A percentile compares a stretch with the other conserved stretches of the same genome.
Evolutionary conservation across 2,888 invertebrate genomes (phyloP).

Genomic region (Hetaerina titia): DNA sequence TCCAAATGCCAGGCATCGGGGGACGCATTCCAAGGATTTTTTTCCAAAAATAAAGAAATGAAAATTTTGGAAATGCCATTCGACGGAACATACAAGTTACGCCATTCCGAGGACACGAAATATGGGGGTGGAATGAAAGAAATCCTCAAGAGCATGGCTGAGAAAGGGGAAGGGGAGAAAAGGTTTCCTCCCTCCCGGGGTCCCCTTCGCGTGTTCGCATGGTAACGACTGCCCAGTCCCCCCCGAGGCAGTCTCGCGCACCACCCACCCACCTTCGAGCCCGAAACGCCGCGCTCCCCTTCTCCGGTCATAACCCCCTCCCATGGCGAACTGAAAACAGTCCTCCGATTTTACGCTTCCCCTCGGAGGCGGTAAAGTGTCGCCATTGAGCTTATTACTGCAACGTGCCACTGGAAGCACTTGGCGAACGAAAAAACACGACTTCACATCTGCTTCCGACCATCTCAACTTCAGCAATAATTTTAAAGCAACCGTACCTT

Average conservation of each 20-base stretch:
- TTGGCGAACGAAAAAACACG: background rate
- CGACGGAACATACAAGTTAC: background rate
- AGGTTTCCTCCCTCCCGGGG: background rate
- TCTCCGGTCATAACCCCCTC: no score
- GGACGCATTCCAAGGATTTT: background rate
- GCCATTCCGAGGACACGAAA: background rate
- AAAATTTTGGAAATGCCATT: background rate
- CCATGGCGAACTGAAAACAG: background rate
- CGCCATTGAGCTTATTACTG: background rate
- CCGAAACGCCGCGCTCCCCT: background rate
- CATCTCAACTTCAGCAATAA: background rate
- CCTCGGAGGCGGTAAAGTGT: background rate
- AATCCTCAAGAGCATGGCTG: background rate
- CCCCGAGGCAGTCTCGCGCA: background rate
- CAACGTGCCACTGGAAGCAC: background rate
- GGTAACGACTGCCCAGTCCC: background rate
- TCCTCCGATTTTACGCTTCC: background rate
- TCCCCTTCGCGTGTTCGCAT: background rate
- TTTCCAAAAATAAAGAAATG: background rate
- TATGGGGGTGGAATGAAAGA: background rate
- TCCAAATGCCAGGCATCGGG: background rate
- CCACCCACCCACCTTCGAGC: background rate
- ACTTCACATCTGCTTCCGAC: background rate
- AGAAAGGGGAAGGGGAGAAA: background rate
- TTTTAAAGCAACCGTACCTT: no score